Percentiles rank a stretch among this genome's conserved stretches.
These are phyloP conservation scores for Lynx canadensis DNA, from an alignment of 2,113 vertebrate species.

Conservation along the genomic window DNA sequence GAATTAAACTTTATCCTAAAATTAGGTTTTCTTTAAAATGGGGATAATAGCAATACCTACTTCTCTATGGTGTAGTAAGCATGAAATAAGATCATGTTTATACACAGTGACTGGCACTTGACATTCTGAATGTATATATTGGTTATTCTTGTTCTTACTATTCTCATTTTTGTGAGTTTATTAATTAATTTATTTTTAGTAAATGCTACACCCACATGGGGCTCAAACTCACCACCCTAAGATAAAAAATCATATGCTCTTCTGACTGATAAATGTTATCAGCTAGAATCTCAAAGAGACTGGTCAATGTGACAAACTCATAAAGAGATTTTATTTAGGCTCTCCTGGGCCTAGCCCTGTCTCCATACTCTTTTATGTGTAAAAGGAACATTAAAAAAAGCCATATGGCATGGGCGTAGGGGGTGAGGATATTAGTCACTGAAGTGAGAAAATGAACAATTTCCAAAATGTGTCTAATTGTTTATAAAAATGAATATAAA, in stretches of 20 bases:
- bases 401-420: constrained; percentile 18
- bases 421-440: constrained; percentile 59
- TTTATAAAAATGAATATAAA: constrained; percentile 60
- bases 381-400: constrained; percentile 32
- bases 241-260: background rate
- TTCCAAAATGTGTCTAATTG: constrained; percentile 67
- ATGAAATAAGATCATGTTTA: background rate
- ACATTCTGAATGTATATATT: background rate
- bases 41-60: background rate
- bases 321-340: background rate
- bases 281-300: background rate
- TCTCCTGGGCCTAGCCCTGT: background rate
- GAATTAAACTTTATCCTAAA: constrained; percentile 47
- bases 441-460: constrained; percentile 65
- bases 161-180: background rate
- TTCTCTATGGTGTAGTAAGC: background rate
- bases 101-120: background rate
- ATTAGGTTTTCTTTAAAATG: constrained; percentile 42
- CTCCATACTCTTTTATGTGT: background rate
- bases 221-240: background rate
- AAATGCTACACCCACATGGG: background rate
- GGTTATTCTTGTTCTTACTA: background rate
- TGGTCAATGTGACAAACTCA: background rate
- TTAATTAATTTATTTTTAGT: background rate
- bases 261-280: background rate